phyloP scores from a whole-genome alignment of 2,888 invertebrate species.

The Protodeltote pygarga region DNA sequence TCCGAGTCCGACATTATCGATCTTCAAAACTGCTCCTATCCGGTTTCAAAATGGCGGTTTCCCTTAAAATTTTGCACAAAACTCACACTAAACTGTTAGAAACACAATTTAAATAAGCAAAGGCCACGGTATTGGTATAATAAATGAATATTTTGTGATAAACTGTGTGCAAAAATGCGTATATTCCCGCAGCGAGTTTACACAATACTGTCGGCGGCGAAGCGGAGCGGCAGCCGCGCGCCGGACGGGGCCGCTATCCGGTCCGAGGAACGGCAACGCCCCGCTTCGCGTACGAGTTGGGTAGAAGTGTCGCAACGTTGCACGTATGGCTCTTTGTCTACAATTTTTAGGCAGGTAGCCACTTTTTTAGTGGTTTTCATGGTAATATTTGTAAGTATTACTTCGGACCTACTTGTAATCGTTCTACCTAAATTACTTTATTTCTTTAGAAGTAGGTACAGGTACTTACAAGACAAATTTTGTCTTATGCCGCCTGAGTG shows the following conservation, averaged over 20 bases:
- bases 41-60: constrained; percentile 51
- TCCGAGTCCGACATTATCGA: constrained; percentile 50
- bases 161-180: constrained; percentile 44
- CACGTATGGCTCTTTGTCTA: constrained; percentile 14
- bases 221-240: constrained; percentile 43
- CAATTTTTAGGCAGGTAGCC: too few relatives aligned
- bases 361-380: too few relatives aligned
- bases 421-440: too few relatives aligned
- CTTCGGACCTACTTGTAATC: too few relatives aligned
- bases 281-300: constrained; percentile 30
- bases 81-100: constrained; percentile 3
- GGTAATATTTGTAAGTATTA: too few relatives aligned
- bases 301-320: constrained; percentile 50
- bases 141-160: constrained; percentile 20
- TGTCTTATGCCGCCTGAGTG: too few relatives aligned
- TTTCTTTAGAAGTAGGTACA: too few relatives aligned
- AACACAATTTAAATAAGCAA: constrained; percentile 11
- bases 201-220: constrained; percentile 56
- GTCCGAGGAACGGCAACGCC: constrained; percentile 52
- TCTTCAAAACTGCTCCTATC: constrained; percentile 39
- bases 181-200: constrained; percentile 49
- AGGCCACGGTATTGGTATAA: constrained; percentile 4
- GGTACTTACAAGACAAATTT: too few relatives aligned
- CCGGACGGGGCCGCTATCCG: constrained; percentile 56
- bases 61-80: constrained; percentile 34